These are phyloP conservation scores for Hydropsyche tenuis DNA, from an alignment of 1,140 invertebrate genomes.

Conservation along the genomic window DNA sequence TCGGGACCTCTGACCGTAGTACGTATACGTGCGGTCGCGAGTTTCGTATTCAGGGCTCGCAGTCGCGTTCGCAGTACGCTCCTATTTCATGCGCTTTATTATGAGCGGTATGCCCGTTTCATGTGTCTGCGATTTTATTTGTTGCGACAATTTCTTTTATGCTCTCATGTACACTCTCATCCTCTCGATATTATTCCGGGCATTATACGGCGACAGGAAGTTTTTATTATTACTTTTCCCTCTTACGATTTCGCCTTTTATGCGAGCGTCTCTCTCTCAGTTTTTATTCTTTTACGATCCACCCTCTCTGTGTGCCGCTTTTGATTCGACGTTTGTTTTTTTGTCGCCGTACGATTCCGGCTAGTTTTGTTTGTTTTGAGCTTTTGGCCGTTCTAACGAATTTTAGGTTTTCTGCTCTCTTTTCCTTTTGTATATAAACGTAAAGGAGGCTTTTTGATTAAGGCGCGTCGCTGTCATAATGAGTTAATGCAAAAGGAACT, in stretches of 20 bases:
- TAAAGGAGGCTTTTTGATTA: too few species aligned
- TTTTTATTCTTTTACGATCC: too few species aligned
- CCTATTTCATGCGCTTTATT: slow-evolving; percentile 30
- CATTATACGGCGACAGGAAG: neutral
- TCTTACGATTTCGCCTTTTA: neutral
- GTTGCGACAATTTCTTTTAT: slow-evolving; percentile 32
- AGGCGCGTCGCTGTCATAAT: too few species aligned
- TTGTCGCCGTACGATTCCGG: too few species aligned
- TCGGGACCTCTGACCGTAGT: too few species aligned
- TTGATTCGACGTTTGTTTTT: too few species aligned
- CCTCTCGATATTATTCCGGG: neutral
- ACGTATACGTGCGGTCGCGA: neutral
- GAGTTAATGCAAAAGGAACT: too few species aligned
- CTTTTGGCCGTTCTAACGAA: too few species aligned
- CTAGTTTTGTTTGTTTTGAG: too few species aligned
- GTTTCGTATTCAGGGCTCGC: slow-evolving; percentile 5
- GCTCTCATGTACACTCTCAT: neutral
- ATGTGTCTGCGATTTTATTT: slow-evolving; percentile 33
- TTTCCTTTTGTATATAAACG: too few species aligned
- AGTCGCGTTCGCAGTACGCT: neutral
- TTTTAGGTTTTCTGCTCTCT: too few species aligned
- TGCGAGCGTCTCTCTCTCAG: neutral
- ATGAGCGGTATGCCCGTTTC: neutral
- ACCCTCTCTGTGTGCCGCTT: too few species aligned
- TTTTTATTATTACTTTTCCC: neutral